Evolutionary conservation across 2,113 vertebrate species (phyloP), one percentile per base, ranked within the genome.

Genomic region (Lagopus muta): DNA sequence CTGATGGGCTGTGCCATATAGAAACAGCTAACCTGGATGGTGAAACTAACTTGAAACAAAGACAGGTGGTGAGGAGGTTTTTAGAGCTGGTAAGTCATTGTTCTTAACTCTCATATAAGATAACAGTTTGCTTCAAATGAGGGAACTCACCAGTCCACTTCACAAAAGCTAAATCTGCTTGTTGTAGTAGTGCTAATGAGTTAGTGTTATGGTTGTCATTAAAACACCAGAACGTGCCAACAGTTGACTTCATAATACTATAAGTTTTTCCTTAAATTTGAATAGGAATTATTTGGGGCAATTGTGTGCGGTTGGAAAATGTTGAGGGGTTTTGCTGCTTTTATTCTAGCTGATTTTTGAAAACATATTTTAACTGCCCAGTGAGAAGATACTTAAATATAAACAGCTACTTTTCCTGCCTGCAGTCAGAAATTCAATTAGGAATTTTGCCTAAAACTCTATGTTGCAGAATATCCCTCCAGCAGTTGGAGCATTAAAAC

Each of bases 21-120:
- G 99, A 99, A 98, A 99, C 99, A 1, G 99, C 99, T 96, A 99
- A 99, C 45, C 97, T 99, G 98, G 99, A 99, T 30, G 99, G 99
- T 28, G 99, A 99, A 98, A 99, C 99, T 94, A 99, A 99, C 97
- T 98, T 99, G 55, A 99, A 99, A 90, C 98, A 98, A 96, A 98
- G 99, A 72, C 99, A 99, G 96, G 98, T 99, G 70, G 98, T 99
- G 77, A 98, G 98, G 42, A 98, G 98, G 96, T 99, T 99, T 97
- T 97, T 98, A 1, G 99, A 99, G 94, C 97, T 99, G 93, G 99
- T 99, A 98, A 99, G 99, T 97, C 34, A 75, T 40, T 17, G 15
- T 86, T 90, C 45, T 55, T 92, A 25, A 48, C 30, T 69, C 47
- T 20, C 32, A 40, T 42, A 74, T 69, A 67, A 89, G 32, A 27